Conservation (phyloP, 2,113 vertebrate genomes). For the Corydoras maculifer region DNA sequence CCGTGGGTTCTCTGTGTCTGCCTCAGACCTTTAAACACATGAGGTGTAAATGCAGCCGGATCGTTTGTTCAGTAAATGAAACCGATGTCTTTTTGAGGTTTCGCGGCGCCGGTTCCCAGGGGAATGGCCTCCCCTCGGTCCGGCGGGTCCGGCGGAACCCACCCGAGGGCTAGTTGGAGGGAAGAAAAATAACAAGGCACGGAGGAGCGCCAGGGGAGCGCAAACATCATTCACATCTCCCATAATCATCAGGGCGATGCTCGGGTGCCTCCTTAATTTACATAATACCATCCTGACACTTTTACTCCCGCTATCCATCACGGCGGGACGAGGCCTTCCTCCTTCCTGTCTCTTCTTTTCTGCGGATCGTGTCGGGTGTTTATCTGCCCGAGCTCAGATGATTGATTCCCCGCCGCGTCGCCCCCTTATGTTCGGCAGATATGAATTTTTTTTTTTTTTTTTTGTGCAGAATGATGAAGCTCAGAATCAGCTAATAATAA, state of each 20-base stretch:
- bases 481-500: constrained; percentile 64
- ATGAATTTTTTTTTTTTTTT: constrained; percentile 58
- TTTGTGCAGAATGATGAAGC: constrained; percentile 69
- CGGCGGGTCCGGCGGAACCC: constrained; percentile 82
- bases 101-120: constrained; percentile 61
- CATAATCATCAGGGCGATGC: constrained; percentile 87
- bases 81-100: constrained; percentile 67
- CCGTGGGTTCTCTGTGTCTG: constrained; percentile 31
- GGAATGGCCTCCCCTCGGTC: constrained; percentile 54
- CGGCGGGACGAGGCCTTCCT: constrained; percentile 57
- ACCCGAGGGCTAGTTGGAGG: constrained; percentile 81
- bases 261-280: constrained; percentile 83
- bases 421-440: constrained; percentile 75
- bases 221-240: constrained; percentile 76
- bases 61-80: constrained; percentile 70
- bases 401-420: constrained; percentile 77
- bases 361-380: constrained; percentile 63
- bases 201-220: constrained; percentile 71
- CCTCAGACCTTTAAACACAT: constrained; percentile 46
- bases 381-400: constrained; percentile 73
- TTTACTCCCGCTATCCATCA: constrained; percentile 85
- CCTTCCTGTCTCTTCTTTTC: constrained; percentile 56
- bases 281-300: constrained; percentile 83
- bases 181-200: constrained; percentile 84
- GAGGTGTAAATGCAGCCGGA: constrained; percentile 57